phyloP scores from a whole-genome alignment of 2,888 invertebrate species.

The Watsonalla binaria region DNA sequence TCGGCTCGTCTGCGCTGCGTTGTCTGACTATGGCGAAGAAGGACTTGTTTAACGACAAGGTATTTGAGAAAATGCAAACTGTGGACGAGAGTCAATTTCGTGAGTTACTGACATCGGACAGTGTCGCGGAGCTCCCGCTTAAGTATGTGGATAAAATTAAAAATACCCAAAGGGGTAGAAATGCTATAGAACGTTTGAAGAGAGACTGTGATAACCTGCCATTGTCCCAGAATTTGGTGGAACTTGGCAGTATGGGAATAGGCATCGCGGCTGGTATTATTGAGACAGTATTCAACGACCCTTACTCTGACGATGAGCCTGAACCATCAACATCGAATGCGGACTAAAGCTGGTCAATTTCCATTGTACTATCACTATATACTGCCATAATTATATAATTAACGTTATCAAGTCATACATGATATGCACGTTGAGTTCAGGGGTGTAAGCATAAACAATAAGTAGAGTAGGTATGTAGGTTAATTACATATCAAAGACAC shows the following conservation, averaged over 20 bases:
- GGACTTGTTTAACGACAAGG: not conserved
- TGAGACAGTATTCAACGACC: not conserved
- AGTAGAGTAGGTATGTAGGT: too few relatives aligned
- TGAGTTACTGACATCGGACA: not conserved
- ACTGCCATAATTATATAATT: conserved; percentile 1
- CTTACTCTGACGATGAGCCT: not conserved
- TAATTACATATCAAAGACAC: too few relatives aligned
- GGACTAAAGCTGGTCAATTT: conserved; percentile 9
- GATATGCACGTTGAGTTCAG: too few relatives aligned
- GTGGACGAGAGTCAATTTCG: not conserved
- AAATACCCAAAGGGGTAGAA: not conserved
- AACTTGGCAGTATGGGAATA: not conserved
- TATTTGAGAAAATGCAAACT: not conserved
- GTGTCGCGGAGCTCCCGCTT: not conserved
- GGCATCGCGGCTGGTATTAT: not conserved
- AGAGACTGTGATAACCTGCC: not conserved
- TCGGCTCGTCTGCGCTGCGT: not conserved
- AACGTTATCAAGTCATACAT: too few relatives aligned
- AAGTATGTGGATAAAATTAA: not conserved
- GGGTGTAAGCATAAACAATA: too few relatives aligned
- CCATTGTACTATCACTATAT: too few relatives aligned
- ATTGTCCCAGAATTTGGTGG: not conserved
- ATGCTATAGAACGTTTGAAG: not conserved
- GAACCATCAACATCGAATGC: not conserved
- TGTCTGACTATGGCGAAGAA: not conserved